Conservation (phyloP, 2,797 vertebrate species). For the Typhlichthys subterraneus region DNA sequence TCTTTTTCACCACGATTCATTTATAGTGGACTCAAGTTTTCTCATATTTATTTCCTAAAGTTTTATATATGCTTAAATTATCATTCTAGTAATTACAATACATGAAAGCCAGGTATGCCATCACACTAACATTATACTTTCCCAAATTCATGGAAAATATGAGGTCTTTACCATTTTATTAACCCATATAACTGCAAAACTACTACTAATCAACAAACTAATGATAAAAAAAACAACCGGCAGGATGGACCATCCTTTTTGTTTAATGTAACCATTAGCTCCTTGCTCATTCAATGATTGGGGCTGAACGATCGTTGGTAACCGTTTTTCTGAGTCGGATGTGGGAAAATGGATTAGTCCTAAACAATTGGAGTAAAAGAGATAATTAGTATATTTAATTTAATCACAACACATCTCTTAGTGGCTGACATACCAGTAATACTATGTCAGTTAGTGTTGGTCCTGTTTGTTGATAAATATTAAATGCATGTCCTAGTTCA, state of each 20-base stretch:
- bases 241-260: too few relatives aligned
- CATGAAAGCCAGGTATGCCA: conserved; percentile 10
- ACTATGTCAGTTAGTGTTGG: too few relatives aligned
- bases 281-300: conserved; percentile 76
- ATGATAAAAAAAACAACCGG: too few relatives aligned
- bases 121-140: conserved; percentile 1
- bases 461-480: too few relatives aligned
- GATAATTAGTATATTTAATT: background rate
- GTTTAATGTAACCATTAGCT: background rate
- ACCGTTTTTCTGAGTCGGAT: conserved; percentile 84
- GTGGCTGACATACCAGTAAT: too few relatives aligned
- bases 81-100: background rate
- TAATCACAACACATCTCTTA: background rate
- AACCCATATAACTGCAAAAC: background rate
- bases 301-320: conserved; percentile 87
- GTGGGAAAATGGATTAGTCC: conserved; percentile 85
- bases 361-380: conserved; percentile 36
- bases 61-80: background rate
- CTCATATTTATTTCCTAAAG: background rate
- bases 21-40: conserved; percentile 8
- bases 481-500: too few relatives aligned
- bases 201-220: too few relatives aligned
- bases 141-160: too few relatives aligned
- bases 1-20: conserved; percentile 8
- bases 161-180: conserved; percentile 3